Evolutionary conservation across 2,797 vertebrate genomes (phyloP), one percentile per base, ranked within the genome.

Genomic region (Lutjanus campechanus): DNA sequence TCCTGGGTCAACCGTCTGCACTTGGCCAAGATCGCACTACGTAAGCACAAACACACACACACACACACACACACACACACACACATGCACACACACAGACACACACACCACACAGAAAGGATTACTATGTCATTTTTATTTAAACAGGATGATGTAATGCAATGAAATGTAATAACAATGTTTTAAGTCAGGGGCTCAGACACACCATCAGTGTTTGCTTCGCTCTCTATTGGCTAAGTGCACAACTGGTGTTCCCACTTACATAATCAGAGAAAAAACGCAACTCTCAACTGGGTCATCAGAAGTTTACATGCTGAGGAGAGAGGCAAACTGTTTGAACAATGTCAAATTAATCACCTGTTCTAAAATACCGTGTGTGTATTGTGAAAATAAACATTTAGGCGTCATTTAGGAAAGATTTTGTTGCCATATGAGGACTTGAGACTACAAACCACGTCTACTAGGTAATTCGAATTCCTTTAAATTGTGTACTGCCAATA

Each of bases 1-100:
- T 98, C 96, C 82, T 99, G 98, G 98, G 98, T 99, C 85, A 99
- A 98, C 91, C 95, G 97, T 40, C 88, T 99, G 84, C 97, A 99
- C 84, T 86, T 99, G 94, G 97, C 97, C 77, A 98, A 98, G 95
- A 96, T 98, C 0, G 97, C 96, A 61, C 95, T 96, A 60, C 89
- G 92, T 94, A 91, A 90, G 91, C n/a, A 44, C 11, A 43, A 58
- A 61, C 49, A 54, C 69, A 69, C 51, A 58, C 59, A 56, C 41
- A 67, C 63, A 58, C 36, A 44, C 58, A 49, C 16, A 68, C 55
- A 62, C 44, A 56, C 7, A 44, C 62, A 65, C 75, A 71, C 58
- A 53, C 13, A 25, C 60, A 56, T 20, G 50, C 53, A 71, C 40
- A 43, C 51, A 43, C 16, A 20, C 15, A 13, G 11, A 13, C 4